Base-by-base conservation (phyloP, 1,140 invertebrate genomes). In the Phortica variegata region DNA sequence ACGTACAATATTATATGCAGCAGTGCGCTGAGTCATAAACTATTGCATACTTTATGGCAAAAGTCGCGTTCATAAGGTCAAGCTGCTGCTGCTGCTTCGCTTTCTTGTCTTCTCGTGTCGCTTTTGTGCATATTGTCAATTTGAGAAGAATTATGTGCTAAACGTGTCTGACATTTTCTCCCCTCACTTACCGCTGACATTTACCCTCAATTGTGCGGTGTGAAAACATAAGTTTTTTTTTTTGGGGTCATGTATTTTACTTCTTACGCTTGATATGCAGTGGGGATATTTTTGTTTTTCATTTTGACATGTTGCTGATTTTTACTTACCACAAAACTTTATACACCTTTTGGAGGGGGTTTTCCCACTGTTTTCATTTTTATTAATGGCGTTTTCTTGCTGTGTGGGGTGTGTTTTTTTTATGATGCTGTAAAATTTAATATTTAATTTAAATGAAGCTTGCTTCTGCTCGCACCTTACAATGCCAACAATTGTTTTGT, bases 361-460 rank as follows among this genome's bases (percentile, higher is more conserved):
- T 26, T 26, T 6, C 10, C 23, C 5, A 6, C 10, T 26, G 23
- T 26, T 6, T 10, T 26, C 23, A 5, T 26, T 26, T 26, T 6
- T 6, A 10, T 26, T 26, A 26, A 26, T 5, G 5, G 10, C 10
- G 23, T 26, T 26, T 26, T 5, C 23, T 6, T 26, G 5, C 10
- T 10, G 10, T 26, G 23, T 26, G 23, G 10, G 10, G 10, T 26
- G 23, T 26, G 23, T 10, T 10, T 38, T 51, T 47, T 65, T 65
- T 65, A 61, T 54, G 55, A 61, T 55, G 61, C 58, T 51, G 58
- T 65, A 61, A 59, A 65, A 53, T 58, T 65, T 65, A 65, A 65
- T 65, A 65, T 65, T 65, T 65, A 65, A 65, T 65, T 65, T 65
- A 53, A 49, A 65, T 34, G 23, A n/a, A 6, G 5, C 23, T 6